phyloP scores from a whole-genome alignment of 2,797 vertebrate genomes.

The Phyllotis vaccarum region DNA sequence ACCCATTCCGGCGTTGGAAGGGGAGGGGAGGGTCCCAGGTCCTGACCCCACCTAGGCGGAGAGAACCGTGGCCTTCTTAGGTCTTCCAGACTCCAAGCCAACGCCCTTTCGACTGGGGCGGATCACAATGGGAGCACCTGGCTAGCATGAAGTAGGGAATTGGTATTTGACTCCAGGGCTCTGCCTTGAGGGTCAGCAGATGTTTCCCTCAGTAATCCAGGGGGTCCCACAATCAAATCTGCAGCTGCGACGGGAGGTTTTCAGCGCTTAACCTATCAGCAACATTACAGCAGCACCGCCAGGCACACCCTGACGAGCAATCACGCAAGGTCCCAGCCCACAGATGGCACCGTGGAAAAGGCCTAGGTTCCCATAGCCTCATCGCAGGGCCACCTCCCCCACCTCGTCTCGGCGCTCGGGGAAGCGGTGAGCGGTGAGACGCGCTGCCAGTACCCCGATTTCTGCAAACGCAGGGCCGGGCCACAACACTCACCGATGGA shows the following conservation, averaged over 20 bases:
- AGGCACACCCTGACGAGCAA: neutral
- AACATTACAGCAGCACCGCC: neutral
- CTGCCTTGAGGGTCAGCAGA: neutral
- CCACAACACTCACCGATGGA: conserved; percentile 93
- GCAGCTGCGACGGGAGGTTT: neutral
- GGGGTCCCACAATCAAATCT: neutral
- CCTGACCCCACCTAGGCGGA: conserved; percentile 15
- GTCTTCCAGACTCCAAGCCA: conserved; percentile 5
- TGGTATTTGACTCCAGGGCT: neutral
- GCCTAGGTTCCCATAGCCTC: neutral
- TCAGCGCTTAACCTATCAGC: neutral
- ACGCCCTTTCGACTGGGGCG: conserved; percentile 10
- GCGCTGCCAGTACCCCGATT: neutral
- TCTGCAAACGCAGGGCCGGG: neutral
- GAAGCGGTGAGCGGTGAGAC: neutral
- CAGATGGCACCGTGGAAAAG: neutral
- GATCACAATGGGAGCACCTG: conserved; percentile 13
- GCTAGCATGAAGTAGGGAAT: neutral
- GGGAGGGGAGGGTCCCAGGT: neutral
- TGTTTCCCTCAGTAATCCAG: neutral
- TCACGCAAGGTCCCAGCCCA: neutral
- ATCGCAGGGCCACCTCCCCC: neutral
- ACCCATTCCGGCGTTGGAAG: neutral
- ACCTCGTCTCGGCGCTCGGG: neutral
- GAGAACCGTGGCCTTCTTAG: neutral